A percentile compares a stretch with the other conserved stretches of the same genome.
These are phyloP conservation scores for Marmota flaviventris DNA, from an alignment of 2,113 vertebrate genomes.

Conservation along the genomic window DNA sequence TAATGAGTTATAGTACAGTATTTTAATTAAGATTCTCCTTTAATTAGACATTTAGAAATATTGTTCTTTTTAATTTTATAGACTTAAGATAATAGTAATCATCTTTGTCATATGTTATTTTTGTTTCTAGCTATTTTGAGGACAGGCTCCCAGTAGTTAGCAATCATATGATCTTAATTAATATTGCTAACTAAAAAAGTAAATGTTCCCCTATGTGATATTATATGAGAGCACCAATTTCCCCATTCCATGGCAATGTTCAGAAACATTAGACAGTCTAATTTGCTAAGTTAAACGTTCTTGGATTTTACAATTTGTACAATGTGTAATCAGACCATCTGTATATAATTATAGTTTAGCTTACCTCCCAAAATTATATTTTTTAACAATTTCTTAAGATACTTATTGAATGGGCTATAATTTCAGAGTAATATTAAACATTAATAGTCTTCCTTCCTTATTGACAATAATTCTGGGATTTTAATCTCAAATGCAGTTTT, in stretches of 20 bases:
- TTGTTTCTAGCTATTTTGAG: neutral
- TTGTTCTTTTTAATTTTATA: neutral
- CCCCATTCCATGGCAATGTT: neutral
- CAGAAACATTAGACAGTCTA: neutral
- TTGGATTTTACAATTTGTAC: neutral
- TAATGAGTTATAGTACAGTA: neutral
- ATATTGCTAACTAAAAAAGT: neutral
- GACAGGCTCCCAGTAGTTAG: neutral
- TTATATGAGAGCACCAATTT: neutral
- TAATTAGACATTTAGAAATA: neutral
- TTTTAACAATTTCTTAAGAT: neutral
- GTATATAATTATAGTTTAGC: neutral
- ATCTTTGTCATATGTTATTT: neutral
- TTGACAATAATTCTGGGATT: neutral
- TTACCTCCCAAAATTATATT: neutral
- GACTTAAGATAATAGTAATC: neutral
- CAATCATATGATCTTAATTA: neutral
- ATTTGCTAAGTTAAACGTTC: neutral
- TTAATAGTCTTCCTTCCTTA: neutral
- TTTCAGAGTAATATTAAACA: neutral
- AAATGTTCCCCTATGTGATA: neutral
- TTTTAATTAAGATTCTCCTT: neutral
- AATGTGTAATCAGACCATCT: neutral
- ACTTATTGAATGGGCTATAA: neutral
- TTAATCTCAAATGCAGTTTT: neutral